Conservation (phyloP, 2,113 vertebrate species). For the Mus musculus region DNA sequence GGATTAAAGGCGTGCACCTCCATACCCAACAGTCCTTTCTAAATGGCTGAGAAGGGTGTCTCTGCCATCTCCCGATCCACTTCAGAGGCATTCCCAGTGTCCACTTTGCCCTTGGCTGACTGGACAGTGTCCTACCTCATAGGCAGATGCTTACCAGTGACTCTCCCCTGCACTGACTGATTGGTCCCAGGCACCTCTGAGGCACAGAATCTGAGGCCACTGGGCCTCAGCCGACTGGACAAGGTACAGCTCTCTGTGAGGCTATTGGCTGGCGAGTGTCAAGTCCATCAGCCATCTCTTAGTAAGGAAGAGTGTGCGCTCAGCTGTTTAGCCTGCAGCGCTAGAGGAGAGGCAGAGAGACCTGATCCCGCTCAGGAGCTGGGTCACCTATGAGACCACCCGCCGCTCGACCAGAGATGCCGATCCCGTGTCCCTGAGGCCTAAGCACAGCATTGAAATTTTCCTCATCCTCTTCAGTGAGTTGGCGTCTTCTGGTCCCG, state of each 20-base stretch:
- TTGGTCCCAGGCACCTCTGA: neutral
- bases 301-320: neutral
- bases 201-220: neutral
- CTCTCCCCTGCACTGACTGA: neutral
- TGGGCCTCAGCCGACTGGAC: neutral
- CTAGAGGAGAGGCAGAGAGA: neutral
- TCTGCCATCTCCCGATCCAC: neutral
- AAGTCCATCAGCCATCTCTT: neutral
- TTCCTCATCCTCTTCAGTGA: neutral
- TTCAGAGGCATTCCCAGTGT: neutral
- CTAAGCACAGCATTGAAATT: neutral
- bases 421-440: neutral
- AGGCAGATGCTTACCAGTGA: neutral
- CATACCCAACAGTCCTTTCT: neutral
- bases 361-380: neutral
- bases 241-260: neutral
- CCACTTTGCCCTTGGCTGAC: neutral
- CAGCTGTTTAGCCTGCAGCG: rapidly evolving
- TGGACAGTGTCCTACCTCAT: neutral
- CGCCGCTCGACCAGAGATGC: rapidly evolving
- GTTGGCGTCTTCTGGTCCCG: neutral
- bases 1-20: too few species aligned
- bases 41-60: rapidly evolving
- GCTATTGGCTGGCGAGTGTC: neutral
- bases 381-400: neutral